Percentiles rank a stretch among this genome's conserved stretches.
Evolutionary conservation across 2,113 vertebrate species (phyloP).

Genomic region (Petrocephalus microphthalmus): DNA sequence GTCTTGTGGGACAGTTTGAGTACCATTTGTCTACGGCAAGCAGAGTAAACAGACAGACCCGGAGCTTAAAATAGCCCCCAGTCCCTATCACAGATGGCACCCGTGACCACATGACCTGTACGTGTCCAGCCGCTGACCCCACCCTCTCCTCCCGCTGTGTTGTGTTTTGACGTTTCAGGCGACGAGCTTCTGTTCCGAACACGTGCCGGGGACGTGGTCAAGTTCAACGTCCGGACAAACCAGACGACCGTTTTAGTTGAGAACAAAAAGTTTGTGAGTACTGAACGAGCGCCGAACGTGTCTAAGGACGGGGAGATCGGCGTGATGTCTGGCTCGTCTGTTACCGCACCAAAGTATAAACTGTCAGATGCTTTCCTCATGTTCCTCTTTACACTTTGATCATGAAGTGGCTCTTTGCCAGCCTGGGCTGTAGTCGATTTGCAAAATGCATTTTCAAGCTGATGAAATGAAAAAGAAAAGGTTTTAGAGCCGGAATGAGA

Average conservation of each 20-base stretch:
- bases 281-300: neutral
- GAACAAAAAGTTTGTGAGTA: constrained; percentile 94
- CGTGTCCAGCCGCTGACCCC: neutral
- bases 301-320: neutral
- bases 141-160: neutral
- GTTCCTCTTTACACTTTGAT: neutral
- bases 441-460: neutral
- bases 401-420: neutral
- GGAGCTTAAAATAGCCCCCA: neutral
- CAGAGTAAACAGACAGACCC: neutral
- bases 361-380: neutral
- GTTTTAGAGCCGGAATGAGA: neutral
- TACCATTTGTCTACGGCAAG: neutral
- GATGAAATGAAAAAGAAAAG: neutral
- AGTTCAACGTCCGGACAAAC: constrained; percentile 74
- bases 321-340: neutral
- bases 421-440: neutral
- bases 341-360: neutral
- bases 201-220: constrained; percentile 75
- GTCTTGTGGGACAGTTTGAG: neutral
- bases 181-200: constrained; percentile 83
- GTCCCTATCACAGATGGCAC: neutral
- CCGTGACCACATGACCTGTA: neutral
- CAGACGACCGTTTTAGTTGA: constrained; percentile 76
- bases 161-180: constrained; percentile 56